Base-by-base conservation (phyloP, 2,113 vertebrate genomes). In the Egretta garzetta region DNA sequence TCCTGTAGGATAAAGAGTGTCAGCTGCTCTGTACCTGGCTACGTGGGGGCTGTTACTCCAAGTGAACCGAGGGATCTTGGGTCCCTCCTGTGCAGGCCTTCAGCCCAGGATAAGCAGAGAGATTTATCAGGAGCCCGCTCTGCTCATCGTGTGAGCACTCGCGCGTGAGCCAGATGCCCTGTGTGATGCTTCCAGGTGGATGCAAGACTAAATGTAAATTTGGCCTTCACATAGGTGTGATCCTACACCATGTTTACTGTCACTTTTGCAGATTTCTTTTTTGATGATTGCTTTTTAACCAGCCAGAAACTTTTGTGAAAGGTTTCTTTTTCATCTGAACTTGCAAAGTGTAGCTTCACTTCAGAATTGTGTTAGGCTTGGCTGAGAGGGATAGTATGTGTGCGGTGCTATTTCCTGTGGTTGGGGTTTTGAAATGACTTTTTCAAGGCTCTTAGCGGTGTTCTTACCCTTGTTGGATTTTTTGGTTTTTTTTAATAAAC, bases 231-330 rank as follows among this genome's bases (percentile, higher is more conserved):
- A 3, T 13, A 13, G 33, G 23, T 64, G 23, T 56, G 4, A 43
- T 13, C 43, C 64, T 35, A 1, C 3, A 13, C 37, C 13, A 4
- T 0, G 0, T 27, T 37, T 71, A 10, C 56, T 35, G 50, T 22
- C 24, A 2, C 30, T 59, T 23, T 11, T 50, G 35, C 35, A 56
- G 2, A n/a, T 23, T 28, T 19, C 7, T 33, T 28, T 63, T 63
- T 33, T 27, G 21, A 1, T 80, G n/a, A 15, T 37, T 55, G 41
- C 12, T 68, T 80, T 84, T 55, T 56, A 68, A 37, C 41, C 33
- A 59, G 7, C 24, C 35, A 63, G 52, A 72, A 85, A 5, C 22
- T 45, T 23, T 3, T 16, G 14, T 19, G 20, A 33, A 50, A 52
- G 32, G 7, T 32, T 53, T 47, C 2, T 53, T 30, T 55, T 73